Conservation (phyloP, 2,888 invertebrate species). For the Apodemia zela region DNA sequence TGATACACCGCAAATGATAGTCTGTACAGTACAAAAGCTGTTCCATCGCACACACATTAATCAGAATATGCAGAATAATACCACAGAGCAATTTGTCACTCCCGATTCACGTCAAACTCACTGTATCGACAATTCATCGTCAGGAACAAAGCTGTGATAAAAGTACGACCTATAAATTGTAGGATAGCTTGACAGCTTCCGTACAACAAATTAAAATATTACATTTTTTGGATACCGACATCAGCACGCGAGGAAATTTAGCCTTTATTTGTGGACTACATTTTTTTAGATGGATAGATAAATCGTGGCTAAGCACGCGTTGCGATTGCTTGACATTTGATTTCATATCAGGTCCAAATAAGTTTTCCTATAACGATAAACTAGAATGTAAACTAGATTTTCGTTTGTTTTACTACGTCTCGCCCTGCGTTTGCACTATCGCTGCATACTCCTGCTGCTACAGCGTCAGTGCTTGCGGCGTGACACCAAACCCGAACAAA, state of each 20-base stretch:
- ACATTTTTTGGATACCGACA: neutral
- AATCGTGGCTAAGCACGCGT: no score
- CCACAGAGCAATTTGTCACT: conserved; percentile 23
- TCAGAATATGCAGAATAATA: conserved; percentile 5
- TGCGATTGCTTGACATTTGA: no score
- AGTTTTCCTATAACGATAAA: no score
- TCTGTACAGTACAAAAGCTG: neutral
- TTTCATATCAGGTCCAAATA: no score
- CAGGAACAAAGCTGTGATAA: conserved; percentile 21
- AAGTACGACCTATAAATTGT: conserved; percentile 13
- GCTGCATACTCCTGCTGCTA: no score
- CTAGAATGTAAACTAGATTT: no score
- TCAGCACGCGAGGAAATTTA: neutral
- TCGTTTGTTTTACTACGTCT: no score
- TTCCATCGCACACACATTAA: conserved; percentile 3
- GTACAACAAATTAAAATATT: neutral
- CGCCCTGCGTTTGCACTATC: no score
- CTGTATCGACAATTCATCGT: conserved; percentile 18
- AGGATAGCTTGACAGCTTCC: neutral
- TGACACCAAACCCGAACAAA: no score
- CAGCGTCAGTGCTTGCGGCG: no score
- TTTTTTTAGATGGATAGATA: no score
- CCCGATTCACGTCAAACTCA: conserved; percentile 23
- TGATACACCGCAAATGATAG: conserved; percentile 1
- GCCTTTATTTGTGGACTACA: neutral